Base-by-base conservation (phyloP, 2,113 vertebrate species). In the Emydocephalus ijimae region DNA sequence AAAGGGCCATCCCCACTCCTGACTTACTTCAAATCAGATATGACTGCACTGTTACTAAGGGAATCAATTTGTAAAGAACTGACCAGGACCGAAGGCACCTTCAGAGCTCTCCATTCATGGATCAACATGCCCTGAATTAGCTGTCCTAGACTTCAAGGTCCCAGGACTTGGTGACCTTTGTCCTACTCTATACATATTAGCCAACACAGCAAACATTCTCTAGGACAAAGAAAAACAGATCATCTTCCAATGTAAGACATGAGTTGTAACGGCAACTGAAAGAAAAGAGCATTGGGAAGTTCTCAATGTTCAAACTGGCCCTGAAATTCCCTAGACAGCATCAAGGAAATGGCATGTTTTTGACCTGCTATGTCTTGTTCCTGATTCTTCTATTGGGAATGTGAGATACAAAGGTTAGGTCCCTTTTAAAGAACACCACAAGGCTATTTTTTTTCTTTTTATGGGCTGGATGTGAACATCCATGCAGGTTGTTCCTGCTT, bases 401-500 rank as follows among this genome's bases (percentile, higher is more conserved):
- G 94, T 95, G 96, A 96, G 96, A 96, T 96, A 95, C 94, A 96
- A 95, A 94, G 96, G 96, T 43, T 21, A 81, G n/a, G 34, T 39
- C 96, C 96, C n/a, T n/a, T 96, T 97, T 97, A 96, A 96, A 97
- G 39, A 98, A 96, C 92, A 91, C 96, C 96, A 97, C 97, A 97
- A 97, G 97, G 97, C 97, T 97, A 97, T 97, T 97, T 97, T 96
- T 96, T 81, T 69, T 6, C 64, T 81, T 81, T 81, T 81, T 6
- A 69, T 1, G 1, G 34, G 97, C 97, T 98, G 45, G 45, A 95
- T 98, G 98, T 98, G 97, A 97, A 98, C 98, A 97, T 97, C 97
- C 97, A 97, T 97, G 98, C 97, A 96, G 97, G 96, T 97, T 97
- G 96, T 97, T 97, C 96, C 96, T 97, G 96, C 96, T 97, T 96